Evolutionary conservation across 2,113 vertebrate species (phyloP).

Genomic region (Trinectes maculatus): DNA sequence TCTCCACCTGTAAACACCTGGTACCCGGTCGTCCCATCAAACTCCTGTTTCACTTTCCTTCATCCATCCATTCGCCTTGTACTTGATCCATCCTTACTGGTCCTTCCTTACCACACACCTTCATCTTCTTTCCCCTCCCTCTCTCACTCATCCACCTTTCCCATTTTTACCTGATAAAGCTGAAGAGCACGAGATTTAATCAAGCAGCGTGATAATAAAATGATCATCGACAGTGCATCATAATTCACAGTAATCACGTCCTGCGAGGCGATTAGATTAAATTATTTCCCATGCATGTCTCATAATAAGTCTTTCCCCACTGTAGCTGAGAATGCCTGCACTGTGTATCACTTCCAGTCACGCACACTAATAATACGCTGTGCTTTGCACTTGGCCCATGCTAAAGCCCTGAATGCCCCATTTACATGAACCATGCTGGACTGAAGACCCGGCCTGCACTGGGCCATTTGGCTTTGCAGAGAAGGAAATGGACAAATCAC

Average conservation of each 20-base stretch:
- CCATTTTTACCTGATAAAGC: not conserved
- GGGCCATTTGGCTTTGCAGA: slow-evolving; percentile 12
- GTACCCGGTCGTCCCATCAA: too few relatives aligned
- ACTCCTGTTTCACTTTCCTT: too few relatives aligned
- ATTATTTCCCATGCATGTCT: not conserved
- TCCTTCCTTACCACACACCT: too few relatives aligned
- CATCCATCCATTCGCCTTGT: too few relatives aligned
- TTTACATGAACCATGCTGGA: slow-evolving; percentile 43
- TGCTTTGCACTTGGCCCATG: slow-evolving; percentile 35
- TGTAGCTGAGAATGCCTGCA: slow-evolving; percentile 16
- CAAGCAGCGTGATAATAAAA: not conserved
- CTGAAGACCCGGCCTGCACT: slow-evolving; percentile 19
- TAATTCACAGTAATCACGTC: slow-evolving; percentile 19
- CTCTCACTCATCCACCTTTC: too few relatives aligned
- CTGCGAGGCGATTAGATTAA: slow-evolving; percentile 6
- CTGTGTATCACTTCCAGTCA: slow-evolving; percentile 45
- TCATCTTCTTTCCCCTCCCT: too few relatives aligned
- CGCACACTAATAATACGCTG: slow-evolving; percentile 58
- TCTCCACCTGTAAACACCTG: too few relatives aligned
- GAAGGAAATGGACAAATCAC: slow-evolving; percentile 33
- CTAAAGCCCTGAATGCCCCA: slow-evolving; percentile 53
- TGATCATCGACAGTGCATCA: slow-evolving; percentile 8
- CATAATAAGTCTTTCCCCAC: slow-evolving; percentile 36
- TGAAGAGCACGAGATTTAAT: slow-evolving; percentile 13
- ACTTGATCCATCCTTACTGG: too few relatives aligned